Evolutionary conservation across 2,113 vertebrate genomes (phyloP).

Genomic region (Malurus cyaneus): DNA sequence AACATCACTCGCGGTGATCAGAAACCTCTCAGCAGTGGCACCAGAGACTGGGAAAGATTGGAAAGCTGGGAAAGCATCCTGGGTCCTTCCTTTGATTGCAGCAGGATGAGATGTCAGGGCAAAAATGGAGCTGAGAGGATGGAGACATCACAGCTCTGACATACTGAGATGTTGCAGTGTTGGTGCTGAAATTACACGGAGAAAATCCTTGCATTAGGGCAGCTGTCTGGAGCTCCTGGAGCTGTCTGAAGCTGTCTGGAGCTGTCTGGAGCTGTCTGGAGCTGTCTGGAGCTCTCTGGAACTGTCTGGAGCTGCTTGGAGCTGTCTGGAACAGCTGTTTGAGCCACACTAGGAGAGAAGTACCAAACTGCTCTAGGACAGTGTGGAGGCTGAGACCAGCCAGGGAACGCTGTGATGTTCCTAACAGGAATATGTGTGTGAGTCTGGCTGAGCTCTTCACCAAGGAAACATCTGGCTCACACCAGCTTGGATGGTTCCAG

Average conservation of each 20-base stretch:
- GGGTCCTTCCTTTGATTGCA: neutral
- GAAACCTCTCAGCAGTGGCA: neutral
- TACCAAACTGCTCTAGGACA: neutral
- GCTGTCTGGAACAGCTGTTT: neutral
- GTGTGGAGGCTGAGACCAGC: accelerated
- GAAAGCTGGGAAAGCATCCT: neutral
- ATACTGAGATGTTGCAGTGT: accelerated
- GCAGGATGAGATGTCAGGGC: neutral
- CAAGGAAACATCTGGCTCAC: neutral
- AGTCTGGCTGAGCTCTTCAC: neutral
- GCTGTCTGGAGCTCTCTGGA: neutral
- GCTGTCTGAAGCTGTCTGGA: accelerated
- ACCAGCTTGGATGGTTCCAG: accelerated
- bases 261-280: neutral
- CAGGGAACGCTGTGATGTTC: neutral
- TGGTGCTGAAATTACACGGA: neutral
- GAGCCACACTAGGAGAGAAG: neutral
- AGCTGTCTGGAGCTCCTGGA: neutral
- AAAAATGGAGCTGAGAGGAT: neutral
- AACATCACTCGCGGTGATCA: neutral
- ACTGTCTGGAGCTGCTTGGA: no score
- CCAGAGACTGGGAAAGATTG: neutral
- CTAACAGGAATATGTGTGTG: neutral
- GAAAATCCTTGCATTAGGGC: neutral
- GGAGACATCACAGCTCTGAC: neutral